Conservation (phyloP, 2,888 invertebrate genomes). For the Agrilus cyanescens region DNA sequence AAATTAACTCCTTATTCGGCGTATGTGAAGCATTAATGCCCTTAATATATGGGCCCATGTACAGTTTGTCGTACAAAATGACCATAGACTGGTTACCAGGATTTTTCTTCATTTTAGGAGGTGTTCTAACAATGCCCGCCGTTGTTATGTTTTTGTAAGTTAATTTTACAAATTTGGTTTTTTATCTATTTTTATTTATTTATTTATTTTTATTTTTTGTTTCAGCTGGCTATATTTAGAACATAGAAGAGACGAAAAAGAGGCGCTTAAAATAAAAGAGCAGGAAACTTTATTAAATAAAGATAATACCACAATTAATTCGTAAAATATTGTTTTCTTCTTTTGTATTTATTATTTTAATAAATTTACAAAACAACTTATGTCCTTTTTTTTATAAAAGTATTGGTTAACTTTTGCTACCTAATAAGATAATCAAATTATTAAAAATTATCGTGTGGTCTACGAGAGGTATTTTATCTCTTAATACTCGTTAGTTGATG, state of each 20-base stretch:
- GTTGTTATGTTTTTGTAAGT: conserved; percentile 27
- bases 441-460: too few species aligned
- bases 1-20: conserved; percentile 35
- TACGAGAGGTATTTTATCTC: too few species aligned
- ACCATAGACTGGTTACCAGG: conserved; percentile 27
- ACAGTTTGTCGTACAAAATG: conserved; percentile 24
- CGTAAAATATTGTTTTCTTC: too few species aligned
- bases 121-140: conserved; percentile 23
- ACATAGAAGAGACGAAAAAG: conserved; percentile 22
- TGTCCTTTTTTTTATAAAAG: too few species aligned
- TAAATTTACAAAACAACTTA: too few species aligned
- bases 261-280: too few species aligned
- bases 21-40: conserved; percentile 28
- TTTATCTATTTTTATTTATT: conserved; percentile 1
- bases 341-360: too few species aligned
- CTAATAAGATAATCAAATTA: too few species aligned
- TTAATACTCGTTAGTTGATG: too few species aligned
- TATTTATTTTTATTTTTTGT: conserved; percentile 15
- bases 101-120: conserved; percentile 26
- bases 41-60: conserved; percentile 29
- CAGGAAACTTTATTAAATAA: too few species aligned
- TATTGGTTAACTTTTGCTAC: too few species aligned
- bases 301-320: too few species aligned
- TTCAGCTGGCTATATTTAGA: conserved; percentile 37
- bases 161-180: conserved; percentile 3